Base-by-base conservation (phyloP, 2,888 invertebrate species). In the Elegia similella region DNA sequence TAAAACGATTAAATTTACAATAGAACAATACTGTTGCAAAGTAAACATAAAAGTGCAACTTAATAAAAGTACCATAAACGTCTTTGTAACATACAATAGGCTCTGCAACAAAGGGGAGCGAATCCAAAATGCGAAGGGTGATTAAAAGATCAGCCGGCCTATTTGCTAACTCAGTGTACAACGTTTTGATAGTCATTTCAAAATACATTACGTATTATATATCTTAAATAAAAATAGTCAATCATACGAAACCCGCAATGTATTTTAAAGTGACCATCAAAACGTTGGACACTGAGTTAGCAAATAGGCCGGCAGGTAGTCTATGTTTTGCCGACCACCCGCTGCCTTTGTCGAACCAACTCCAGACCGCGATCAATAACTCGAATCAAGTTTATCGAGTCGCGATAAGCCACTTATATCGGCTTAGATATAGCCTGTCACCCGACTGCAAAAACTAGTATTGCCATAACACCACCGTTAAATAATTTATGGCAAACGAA, bases 301-400 rank as follows among this genome's bases (percentile, higher is more conserved):
- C 78, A 80, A 84, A 82, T 82, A 80, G 80, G 78, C n/a, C n/a
- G n/a, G n/a, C 84, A 84, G 84, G 84, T 84, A 84, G 78, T 65
- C 73, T 67, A 67, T 67, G 65, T 66, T 66, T 63, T 60, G 65
- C 63, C 16, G 58, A 55, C 61, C 59, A 70, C 70, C 76, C 76
- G 70, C 75, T 75, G 64, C 63, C 58, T 29, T 42, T 60, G 69
- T 59, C 62, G 57, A 52, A 53, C 58, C 7, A 12, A 55, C 16
- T 32, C 8, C 13, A 7, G 13, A 16, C 32, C 44, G 44, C 32
- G 55, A 57, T 42, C 57, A 54, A 46, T 46, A 42, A 54, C 42
- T n/a, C 12, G 47, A 43, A 56, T 59, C 52, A 47, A 38, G 38
- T 38, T 38, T 38, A 38, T 38, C 38, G 38, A 59, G 10, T 48